Base-by-base conservation (phyloP, 2,113 vertebrate species). In the Tetrax tetrax region DNA sequence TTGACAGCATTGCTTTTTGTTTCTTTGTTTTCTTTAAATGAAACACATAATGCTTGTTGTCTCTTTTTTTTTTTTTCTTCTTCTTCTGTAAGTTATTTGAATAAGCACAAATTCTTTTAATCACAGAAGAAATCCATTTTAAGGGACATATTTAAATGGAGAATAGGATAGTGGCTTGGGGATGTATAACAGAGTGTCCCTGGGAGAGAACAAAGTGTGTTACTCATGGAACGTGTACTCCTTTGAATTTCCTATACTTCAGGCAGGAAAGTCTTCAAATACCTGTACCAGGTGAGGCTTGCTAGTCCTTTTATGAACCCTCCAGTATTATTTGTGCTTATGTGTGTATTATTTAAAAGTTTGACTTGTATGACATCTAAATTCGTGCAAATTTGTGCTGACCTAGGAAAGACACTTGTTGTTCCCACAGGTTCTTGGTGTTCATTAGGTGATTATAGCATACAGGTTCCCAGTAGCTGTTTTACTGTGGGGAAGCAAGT, bases 21-120 rank as follows among this genome's bases (percentile, higher is more conserved):
- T 76, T 41, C 6, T 63, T 78, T 9, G 3, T 57, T 83, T 92
- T 81, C 41, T 86, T 83, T 19, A 57, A 76, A 20, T 83, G 15
- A 56, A 77, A 51, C 18, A 53, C 10, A 5, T 41, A 16, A 20
- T 48, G 28, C 43, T 68, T 38, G 10, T 57, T 31, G 6, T 9
- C 4, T n/a, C 41, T 29, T 37, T 17, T 21, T 0, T 0, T 54
- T 8, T 38, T n/a, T n/a, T n/a, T n/a, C n/a, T n/a, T 6, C 6
- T 43, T 24, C 16, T 80, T 81, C 28, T 63, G 0, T 28, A 7
- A 69, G 22, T 60, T 47, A 59, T 33, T 78, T 65, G n/a, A 81
- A 38, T 71, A 87, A 80, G 10, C 35, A 68, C 29, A 35, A 37
- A 65, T 71, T 43, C 4, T 75, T 83, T 35, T 45, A 2, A 8